phyloP scores from a whole-genome alignment of 2,888 invertebrate species.

The Caenorhabditis becei region DNA sequence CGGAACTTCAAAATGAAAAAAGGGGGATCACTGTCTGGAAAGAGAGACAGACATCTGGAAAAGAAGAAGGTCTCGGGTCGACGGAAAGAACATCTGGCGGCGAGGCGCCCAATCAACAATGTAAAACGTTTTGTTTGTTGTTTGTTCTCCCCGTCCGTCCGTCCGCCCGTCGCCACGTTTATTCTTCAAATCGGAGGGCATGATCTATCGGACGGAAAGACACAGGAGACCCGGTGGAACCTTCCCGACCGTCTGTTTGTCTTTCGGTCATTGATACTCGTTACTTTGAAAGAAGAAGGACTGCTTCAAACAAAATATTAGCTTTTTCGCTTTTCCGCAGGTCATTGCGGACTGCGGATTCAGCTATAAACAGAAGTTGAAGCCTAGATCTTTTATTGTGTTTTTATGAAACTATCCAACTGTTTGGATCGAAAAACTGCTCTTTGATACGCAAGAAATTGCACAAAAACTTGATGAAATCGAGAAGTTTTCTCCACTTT shows the following conservation, averaged over 20 bases:
- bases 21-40: not conserved
- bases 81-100: slow-evolving; percentile 42
- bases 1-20: not conserved
- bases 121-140: slow-evolving; percentile 49
- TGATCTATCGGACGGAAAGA: slow-evolving; percentile 44
- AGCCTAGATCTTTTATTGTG: too few species aligned
- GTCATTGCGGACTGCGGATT: not conserved
- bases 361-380: too few species aligned
- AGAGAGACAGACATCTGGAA: slow-evolving; percentile 17
- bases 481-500: slow-evolving; percentile 6
- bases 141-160: slow-evolving; percentile 38
- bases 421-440: too few species aligned
- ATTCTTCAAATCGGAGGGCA: slow-evolving; percentile 41
- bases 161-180: slow-evolving; percentile 39
- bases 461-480: not conserved
- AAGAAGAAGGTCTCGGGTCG: slow-evolving; percentile 13
- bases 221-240: slow-evolving; percentile 50
- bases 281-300: not conserved
- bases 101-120: slow-evolving; percentile 38
- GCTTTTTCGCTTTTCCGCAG: not conserved
- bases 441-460: too few species aligned
- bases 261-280: slow-evolving; percentile 51
- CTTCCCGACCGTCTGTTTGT: slow-evolving; percentile 37
- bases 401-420: too few species aligned
- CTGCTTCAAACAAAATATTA: too few species aligned